Conservation (phyloP, 2,888 invertebrate species). For the Aphrophora alni region DNA sequence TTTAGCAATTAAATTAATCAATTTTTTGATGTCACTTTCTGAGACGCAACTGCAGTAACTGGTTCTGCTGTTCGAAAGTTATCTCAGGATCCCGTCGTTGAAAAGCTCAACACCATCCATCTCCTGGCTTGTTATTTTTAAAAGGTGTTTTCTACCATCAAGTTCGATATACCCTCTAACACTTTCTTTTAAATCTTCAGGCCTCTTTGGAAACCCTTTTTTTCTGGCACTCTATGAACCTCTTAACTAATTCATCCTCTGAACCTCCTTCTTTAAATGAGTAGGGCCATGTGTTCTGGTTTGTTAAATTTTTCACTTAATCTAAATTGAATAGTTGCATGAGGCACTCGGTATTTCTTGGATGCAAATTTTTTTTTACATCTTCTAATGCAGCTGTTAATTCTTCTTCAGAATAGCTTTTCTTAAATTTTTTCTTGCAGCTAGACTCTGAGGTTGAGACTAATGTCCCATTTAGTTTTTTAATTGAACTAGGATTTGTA, state of each 20-base stretch:
- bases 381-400: not conserved
- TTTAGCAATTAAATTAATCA: slow-evolving; percentile 49
- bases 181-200: slow-evolving; percentile 47
- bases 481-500: no score
- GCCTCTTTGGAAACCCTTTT: slow-evolving; percentile 54
- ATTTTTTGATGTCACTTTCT: slow-evolving; percentile 49
- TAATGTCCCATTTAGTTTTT: no score
- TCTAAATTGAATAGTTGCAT: slow-evolving; percentile 22
- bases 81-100: slow-evolving; percentile 49
- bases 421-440: no score
- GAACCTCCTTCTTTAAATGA: not conserved
- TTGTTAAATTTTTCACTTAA: not conserved
- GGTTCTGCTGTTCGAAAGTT: slow-evolving; percentile 47
- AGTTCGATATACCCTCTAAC: slow-evolving; percentile 45
- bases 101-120: slow-evolving; percentile 51
- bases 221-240: not conserved
- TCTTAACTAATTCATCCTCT: no score
- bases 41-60: slow-evolving; percentile 49
- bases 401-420: no score
- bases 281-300: slow-evolving; percentile 24
- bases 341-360: slow-evolving; percentile 6
- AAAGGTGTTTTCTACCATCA: slow-evolving; percentile 33
- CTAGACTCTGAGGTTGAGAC: no score
- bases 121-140: slow-evolving; percentile 46
- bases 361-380: slow-evolving; percentile 11